Base-by-base conservation (phyloP, 1,140 invertebrate species). In the Portunus trituberculatus region DNA sequence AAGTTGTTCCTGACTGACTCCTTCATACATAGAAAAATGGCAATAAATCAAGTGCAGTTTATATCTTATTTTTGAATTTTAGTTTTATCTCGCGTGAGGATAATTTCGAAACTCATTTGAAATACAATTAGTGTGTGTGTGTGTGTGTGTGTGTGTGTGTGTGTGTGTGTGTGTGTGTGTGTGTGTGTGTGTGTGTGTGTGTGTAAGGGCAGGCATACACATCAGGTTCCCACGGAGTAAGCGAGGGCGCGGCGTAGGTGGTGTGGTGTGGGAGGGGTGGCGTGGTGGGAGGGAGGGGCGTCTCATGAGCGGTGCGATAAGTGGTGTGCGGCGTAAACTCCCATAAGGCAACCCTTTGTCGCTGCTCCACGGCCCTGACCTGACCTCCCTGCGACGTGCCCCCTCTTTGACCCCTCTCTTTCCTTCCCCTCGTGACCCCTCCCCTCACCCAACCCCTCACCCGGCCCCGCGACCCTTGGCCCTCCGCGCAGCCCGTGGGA, bases 151-250 rank as follows among this genome's bases (percentile, higher is more conserved):
- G 6, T 84, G 83, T 12, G 83, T 84, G 83, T 84, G 83, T 84
- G 83, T 87, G 28, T 87, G 31, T 87, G 28, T 87, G 31, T 87
- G 28, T 32, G 31, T 87, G 28, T 87, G 86, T 87, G 87, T 89
- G 87, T 45, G 87, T 89, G 87, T 45, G 87, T 16, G 87, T 45
- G 87, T 89, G 87, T 12, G 45, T 28, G 28, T 4, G 32, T 28
- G 39, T 20, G 32, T 89, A 28, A 20, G 87, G n/a, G 39, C 2
- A 32, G 12, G 39, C 1, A 32, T 89, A 28, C 31, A 45, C 45
- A 28, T 16, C 28, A 29, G 52, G 52, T 59, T 59, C 52, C 52
- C 52, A 20, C 52, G 52, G 52, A 20, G 16, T 12, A 59, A 59
- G 52, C 52, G 52, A 59, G 52, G 52, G 52, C 52, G 52, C 52